phyloP scores from a whole-genome alignment of 1,140 invertebrate genomes.

The Brevipalpus yothersi region DNA sequence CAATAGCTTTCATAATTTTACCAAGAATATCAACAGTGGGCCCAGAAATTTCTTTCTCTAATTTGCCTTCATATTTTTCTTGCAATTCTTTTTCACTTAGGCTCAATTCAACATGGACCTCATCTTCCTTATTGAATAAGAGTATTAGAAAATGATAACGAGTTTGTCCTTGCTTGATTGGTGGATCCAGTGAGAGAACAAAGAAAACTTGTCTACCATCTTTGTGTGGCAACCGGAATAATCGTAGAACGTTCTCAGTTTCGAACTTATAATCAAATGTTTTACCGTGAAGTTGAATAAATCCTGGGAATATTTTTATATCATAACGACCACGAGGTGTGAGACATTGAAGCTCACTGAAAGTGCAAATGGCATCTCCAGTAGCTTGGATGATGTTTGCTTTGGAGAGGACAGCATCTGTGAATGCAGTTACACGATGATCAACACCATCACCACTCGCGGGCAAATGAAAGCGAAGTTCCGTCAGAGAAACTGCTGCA shows the following conservation, averaged over 20 bases:
- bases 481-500: slow-evolving; percentile 79
- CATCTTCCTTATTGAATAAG: slow-evolving; percentile 64
- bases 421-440: slow-evolving; percentile 82
- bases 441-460: slow-evolving; percentile 36
- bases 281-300: slow-evolving; percentile 97
- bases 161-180: slow-evolving; percentile 98
- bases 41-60: slow-evolving; percentile 70
- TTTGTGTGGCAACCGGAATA: slow-evolving; percentile 89
- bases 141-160: slow-evolving; percentile 78
- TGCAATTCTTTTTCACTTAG: slow-evolving; percentile 75
- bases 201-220: slow-evolving; percentile 96
- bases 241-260: slow-evolving; percentile 70
- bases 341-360: slow-evolving; percentile 86
- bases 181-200: slow-evolving; percentile 89
- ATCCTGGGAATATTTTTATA: slow-evolving; percentile 90
- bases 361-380: slow-evolving; percentile 89
- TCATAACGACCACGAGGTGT: slow-evolving; percentile 98
- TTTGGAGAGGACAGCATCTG: slow-evolving; percentile 75
- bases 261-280: slow-evolving; percentile 99
- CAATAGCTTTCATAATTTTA: slow-evolving; percentile 83
- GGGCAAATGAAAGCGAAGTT: slow-evolving; percentile 94
- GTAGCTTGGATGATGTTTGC: slow-evolving; percentile 91
- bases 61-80: slow-evolving; percentile 79
- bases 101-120: slow-evolving; percentile 71
- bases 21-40: slow-evolving; percentile 85